These are phyloP conservation scores for Heliothis peltigera DNA, from an alignment of 2,888 invertebrate genomes.

Conservation along the genomic window DNA sequence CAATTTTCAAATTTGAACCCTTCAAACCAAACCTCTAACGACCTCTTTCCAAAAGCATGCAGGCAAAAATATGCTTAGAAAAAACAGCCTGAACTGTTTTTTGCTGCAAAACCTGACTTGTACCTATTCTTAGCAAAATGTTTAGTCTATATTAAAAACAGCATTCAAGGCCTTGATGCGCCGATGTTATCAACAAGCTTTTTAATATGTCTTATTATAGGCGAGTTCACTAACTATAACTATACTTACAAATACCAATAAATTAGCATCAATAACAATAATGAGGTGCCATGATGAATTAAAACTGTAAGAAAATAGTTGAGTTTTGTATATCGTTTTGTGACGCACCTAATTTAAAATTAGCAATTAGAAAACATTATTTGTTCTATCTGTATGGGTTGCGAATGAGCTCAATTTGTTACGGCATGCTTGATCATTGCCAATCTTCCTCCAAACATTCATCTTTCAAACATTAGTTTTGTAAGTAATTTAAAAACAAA, in stretches of 20 bases:
- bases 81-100: conserved; percentile 1
- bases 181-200: conserved; percentile 11
- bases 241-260: background rate
- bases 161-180: conserved; percentile 3
- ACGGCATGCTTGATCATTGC: conserved; percentile 43
- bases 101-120: background rate
- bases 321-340: background rate
- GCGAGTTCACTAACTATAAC: conserved; percentile 3
- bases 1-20: conserved; percentile 7
- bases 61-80: background rate
- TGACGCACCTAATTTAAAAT: conserved; percentile 6
- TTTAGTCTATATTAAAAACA: conserved; percentile 5
- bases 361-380: background rate
- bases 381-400: background rate
- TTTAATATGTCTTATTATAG: conserved; percentile 4
- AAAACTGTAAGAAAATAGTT: background rate
- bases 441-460: no score
- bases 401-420: conserved; percentile 19
- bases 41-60: conserved; percentile 26
- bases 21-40: conserved; percentile 13
- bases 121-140: background rate
- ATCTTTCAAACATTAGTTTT: conserved; percentile 43
- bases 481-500: conserved; percentile 31
- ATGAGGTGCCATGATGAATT: background rate
- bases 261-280: background rate